These are phyloP conservation scores for Eupleurogrammus muticus DNA, from an alignment of 2,797 vertebrate genomes.

Conservation along the genomic window DNA sequence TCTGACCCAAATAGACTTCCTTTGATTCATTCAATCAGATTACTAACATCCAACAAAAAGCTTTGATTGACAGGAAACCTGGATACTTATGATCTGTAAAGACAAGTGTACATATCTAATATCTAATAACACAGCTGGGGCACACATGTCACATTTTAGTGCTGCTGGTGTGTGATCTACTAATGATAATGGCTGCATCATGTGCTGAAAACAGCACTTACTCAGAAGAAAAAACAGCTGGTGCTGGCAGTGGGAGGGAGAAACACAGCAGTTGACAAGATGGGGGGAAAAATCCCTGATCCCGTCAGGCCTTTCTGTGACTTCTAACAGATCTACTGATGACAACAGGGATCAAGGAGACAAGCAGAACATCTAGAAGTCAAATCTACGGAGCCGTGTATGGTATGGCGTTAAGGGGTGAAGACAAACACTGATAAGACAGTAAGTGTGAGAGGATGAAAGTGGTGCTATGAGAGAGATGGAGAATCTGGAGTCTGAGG, in stretches of 20 bases:
- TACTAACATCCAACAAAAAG: slow-evolving; percentile 13
- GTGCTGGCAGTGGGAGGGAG: slow-evolving; percentile 13
- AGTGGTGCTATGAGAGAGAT: slow-evolving; percentile 4
- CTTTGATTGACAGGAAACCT: slow-evolving; percentile 6
- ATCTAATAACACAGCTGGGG: slow-evolving; percentile 57
- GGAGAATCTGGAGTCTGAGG: slow-evolving; percentile 33
- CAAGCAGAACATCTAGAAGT: slow-evolving; percentile 6
- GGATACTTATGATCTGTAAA: slow-evolving; percentile 3
- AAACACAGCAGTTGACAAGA: slow-evolving; percentile 13
- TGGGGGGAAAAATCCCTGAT: slow-evolving; percentile 34
- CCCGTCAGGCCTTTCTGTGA: slow-evolving; percentile 19
- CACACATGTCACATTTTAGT: slow-evolving; percentile 54
- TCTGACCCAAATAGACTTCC: too few relatives aligned
- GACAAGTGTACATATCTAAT: slow-evolving; percentile 46
- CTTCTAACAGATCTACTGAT: slow-evolving; percentile 20
- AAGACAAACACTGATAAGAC: slow-evolving; percentile 48
- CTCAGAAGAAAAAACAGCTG: slow-evolving; percentile 8
- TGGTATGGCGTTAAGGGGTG: slow-evolving; percentile 7
- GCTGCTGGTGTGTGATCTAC: slow-evolving; percentile 28
- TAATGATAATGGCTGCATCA: slow-evolving; percentile 54
- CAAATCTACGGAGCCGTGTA: slow-evolving; percentile 19
- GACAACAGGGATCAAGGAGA: slow-evolving; percentile 10
- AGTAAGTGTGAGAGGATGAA: slow-evolving; percentile 18
- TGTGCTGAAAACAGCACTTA: slow-evolving; percentile 8
- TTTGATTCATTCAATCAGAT: too few relatives aligned